Conservation (phyloP, 2,888 invertebrate genomes). For the Strigamia maritima region DNA sequence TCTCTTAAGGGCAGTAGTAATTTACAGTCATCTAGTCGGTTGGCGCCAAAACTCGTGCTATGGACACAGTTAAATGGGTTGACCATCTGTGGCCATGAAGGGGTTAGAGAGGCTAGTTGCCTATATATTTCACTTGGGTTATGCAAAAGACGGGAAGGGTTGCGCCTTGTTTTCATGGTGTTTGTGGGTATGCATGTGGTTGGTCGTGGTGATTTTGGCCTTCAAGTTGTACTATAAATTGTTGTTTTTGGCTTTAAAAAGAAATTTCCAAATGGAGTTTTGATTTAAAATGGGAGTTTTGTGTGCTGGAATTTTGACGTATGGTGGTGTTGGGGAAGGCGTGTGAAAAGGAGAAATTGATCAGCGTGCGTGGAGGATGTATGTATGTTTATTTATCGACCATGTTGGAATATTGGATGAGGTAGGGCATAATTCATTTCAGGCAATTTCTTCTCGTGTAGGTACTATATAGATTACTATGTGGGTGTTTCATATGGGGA, state of each 20-base stretch:
- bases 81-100: constrained; percentile 19
- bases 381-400: constrained; percentile 23
- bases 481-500: constrained; percentile 7
- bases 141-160: constrained; percentile 17
- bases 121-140: constrained; percentile 12
- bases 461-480: constrained; percentile 4
- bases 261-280: not conserved
- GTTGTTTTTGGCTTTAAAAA: not conserved
- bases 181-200: not conserved
- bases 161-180: not conserved
- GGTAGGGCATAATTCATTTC: constrained; percentile 16
- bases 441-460: constrained; percentile 15
- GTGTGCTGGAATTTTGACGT: not conserved
- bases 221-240: not conserved
- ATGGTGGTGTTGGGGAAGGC: not conserved
- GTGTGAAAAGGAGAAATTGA: constrained; percentile 20
- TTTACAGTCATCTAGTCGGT: constrained; percentile 11
- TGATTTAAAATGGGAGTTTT: not conserved
- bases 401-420: constrained; percentile 23
- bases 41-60: constrained; percentile 20
- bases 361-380: constrained; percentile 20
- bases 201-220: not conserved
- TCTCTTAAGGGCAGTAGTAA: constrained; percentile 21
- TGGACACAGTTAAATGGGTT: constrained; percentile 1
- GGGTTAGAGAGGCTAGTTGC: constrained; percentile 3